phyloP scores from a whole-genome alignment of 2,888 invertebrate genomes.

The Plutella xylostella region DNA sequence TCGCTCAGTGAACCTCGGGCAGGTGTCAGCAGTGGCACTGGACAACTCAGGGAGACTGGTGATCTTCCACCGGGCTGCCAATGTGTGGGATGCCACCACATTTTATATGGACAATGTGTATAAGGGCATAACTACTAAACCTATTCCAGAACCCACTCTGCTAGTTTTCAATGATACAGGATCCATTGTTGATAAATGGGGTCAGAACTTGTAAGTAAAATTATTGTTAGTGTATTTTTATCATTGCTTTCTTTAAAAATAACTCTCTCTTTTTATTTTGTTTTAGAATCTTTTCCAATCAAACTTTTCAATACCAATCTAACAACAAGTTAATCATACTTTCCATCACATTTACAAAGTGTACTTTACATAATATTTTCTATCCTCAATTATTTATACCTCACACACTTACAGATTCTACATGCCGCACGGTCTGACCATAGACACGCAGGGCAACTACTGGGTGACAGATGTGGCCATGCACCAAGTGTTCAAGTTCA shows the following conservation, averaged over 20 bases:
- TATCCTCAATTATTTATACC: background rate
- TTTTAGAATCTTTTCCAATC: too few species aligned
- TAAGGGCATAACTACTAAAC: conserved; percentile 59
- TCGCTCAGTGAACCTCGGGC: conserved; percentile 69
- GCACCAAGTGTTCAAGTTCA: conserved; percentile 87
- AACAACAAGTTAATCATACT: too few species aligned
- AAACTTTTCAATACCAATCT: too few species aligned
- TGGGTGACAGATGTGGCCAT: conserved; percentile 91
- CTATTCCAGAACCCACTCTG: conserved; percentile 75
- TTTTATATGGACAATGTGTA: conserved; percentile 72
- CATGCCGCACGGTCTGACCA: conserved; percentile 87
- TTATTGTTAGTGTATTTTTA: too few species aligned
- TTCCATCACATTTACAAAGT: too few species aligned
- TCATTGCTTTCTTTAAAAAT: too few species aligned
- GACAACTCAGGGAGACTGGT: conserved; percentile 79
- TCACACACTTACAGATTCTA: conserved; percentile 71
- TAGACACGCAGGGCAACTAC: conserved; percentile 79
- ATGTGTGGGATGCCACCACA: conserved; percentile 72
- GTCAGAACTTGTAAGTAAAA: conserved; percentile 74
- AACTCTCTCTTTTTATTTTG: too few species aligned
- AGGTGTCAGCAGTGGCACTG: conserved; percentile 84
- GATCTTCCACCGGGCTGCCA: conserved; percentile 84
- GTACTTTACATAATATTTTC: background rate
- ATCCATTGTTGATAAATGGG: conserved; percentile 74
- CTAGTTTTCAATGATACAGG: conserved; percentile 74